Base-by-base conservation (phyloP, 37 sponge, comb jelly and placozoan genomes). In the Haliclona indistincta region DNA sequence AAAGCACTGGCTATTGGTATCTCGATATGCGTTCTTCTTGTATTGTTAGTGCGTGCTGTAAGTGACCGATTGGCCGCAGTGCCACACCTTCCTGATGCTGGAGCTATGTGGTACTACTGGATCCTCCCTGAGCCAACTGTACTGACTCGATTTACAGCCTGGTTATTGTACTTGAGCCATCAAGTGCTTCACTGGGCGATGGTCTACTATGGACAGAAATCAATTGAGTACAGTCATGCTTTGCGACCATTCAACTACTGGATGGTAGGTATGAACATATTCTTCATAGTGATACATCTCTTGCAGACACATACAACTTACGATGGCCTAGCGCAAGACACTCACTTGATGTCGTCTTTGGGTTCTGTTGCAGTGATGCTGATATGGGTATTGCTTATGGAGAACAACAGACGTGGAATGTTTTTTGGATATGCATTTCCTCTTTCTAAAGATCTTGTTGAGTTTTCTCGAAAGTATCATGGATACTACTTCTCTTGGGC, bases 401-500 rank as follows among this genome's bases (percentile, higher is more conserved):
- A 76, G 54, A 76, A 76, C 60, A 25, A 76, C 66, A 44, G 30
- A 1, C 37, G 77, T 1, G 77, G 77, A 6, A 7, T 76, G 38
- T 35, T 64, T 39, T 64, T 64, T 33, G 77, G 77, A 0, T 38
- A 54, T 29, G 52, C 51, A 22, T 36, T 29, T 25, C 77, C 77
- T n/a, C 17, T 76, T 0, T 64, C 77, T 22, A 64, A 22, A 17
- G 42, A 28, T 20, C 38, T 56, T 1, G 53, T 76, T 30, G 66
- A 64, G 7, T 64, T 76, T 37, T 38, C 60, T 20, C 43, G 60
- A 13, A 76, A 76, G 54, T 76, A 76, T 47, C 77, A 76, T 44
- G 77, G 56, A 0, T 76, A 45, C 37, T 76, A 65, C 67, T 76
- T 76, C 55, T 76, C 77, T 10, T 76, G 77, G 77, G 65, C 66